Evolutionary conservation across 2,888 invertebrate species (phyloP).

Genomic region (Dasysyrphus albostriatus): DNA sequence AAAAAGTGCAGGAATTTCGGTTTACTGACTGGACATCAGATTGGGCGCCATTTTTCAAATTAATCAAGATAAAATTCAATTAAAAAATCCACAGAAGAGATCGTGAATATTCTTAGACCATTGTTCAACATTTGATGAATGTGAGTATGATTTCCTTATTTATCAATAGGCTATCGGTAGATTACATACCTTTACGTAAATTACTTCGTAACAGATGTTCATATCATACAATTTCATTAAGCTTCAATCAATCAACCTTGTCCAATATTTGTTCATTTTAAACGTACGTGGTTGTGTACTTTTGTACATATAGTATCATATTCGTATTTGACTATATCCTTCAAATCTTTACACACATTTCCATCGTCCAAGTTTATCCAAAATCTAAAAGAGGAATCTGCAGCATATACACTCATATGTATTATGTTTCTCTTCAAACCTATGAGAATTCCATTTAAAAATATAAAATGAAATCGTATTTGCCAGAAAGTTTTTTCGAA

Average conservation of each 20-base stretch:
- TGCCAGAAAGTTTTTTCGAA: slow-evolving; percentile 59
- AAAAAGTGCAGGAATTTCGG: too few species aligned
- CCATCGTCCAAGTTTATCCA: not conserved
- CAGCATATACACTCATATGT: not conserved
- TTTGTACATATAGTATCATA: not conserved
- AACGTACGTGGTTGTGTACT: not conserved
- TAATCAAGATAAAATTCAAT: too few species aligned
- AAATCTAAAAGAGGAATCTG: not conserved
- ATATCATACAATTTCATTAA: slow-evolving; percentile 26
- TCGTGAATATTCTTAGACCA: too few species aligned
- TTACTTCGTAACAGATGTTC: not conserved
- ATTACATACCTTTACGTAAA: not conserved
- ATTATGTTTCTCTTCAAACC: slow-evolving; percentile 12
- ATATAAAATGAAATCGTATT: slow-evolving; percentile 54
- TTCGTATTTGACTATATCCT: not conserved
- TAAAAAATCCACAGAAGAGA: too few species aligned
- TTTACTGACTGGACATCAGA: too few species aligned
- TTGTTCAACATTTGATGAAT: too few species aligned
- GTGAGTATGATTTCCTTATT: too few species aligned
- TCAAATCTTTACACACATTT: slow-evolving; percentile 12
- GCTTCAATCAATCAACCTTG: slow-evolving; percentile 40
- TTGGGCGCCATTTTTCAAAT: too few species aligned
- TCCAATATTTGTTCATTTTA: slow-evolving; percentile 62
- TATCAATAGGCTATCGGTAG: too few species aligned
- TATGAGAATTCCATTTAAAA: slow-evolving; percentile 59